Evolutionary conservation across 2,888 invertebrate genomes (phyloP), one percentile per base, ranked within the genome.

Genomic region (Zygothrica quintamaculata): DNA sequence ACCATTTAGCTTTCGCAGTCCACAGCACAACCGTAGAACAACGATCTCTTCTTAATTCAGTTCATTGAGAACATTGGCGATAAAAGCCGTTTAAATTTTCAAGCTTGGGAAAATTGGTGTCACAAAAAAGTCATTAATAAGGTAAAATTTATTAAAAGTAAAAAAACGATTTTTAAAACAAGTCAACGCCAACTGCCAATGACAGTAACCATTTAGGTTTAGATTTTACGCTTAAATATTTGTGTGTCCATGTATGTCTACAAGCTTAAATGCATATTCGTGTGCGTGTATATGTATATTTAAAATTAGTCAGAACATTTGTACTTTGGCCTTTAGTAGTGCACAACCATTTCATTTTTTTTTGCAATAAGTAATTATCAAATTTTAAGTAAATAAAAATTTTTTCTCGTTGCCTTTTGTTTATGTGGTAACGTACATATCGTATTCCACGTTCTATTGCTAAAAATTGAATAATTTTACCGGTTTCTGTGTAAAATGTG

Each of bases 71-170:
- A 39, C 42, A 8, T 22, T 22, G 9, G 5, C n/a, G 13, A 16
- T 12, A 9, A 2, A 58, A 12, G 5, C 31, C 42, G 76, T 78
- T 46, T 16, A 6, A 3, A 25, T 46, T 60, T 65, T 52, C 31
- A 15, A 25, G 5, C 8, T 26, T 8, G 7, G 26, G 29, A 12
- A 70, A 60, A n/a, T 29, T 2, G 26, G 48, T 61, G 48, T 56
- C 52, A 11, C 44, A 40, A 33, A 16, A 1, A 53, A 26, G 33
- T 37, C 52, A 29, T 36, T 48, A 57, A 12, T 11, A 36, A 65
- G 58, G 65, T 65, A 33, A 18, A 22, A 6, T 53, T 15, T 15
- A 13, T n/a, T 22, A 3, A 37, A 4, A 48, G 11, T 5, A 34
- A 18, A 36, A 18, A n/a, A 6, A 37, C 26, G 9, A 47, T 42